Base-by-base conservation (phyloP, 2,888 invertebrate genomes). In the Eupithecia abbreviata region DNA sequence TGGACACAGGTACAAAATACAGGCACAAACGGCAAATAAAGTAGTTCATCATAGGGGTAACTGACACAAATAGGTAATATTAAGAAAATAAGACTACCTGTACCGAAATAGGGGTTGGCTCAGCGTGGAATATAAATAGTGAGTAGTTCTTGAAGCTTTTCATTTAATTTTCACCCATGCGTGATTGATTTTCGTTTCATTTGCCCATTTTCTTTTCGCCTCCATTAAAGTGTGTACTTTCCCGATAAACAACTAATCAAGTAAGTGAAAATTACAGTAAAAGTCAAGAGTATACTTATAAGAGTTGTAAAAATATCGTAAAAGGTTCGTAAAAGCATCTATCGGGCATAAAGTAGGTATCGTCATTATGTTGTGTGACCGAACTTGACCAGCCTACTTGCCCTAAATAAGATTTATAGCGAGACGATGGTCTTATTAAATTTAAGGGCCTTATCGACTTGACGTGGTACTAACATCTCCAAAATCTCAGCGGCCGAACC, bases 281-380 rank as follows among this genome's bases (percentile, higher is more conserved):
- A 65, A 72, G 71, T 47, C 65, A 12, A 70, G 70, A 51, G 43
- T 15, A 12, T 72, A 68, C 68, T 51, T 30, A 47, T 30, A 65
- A 13, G 70, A 73, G 72, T 51, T 43, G 72, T 76, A 76, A 76
- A 72, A 69, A 51, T 13, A 30, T 73, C 76, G 76, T 76, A 76
- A 72, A 70, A n/a, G 3, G 49, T 18, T 71, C 66, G 51, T 6
- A 65, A 45, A 69, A 69, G 45, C 69, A 66, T 65, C 41, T 18
- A 58, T 67, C 68, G 47, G 18, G 42, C 69, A 30, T 15, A 10
- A 68, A 62, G 45, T 51, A 30, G 65, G 68, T 58, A 55, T 49
- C 47, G 72, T 47, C 65, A 51, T 45, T 67, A 45, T 68, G 67
- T 65, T 47, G 71, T 76, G 72, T 76, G 68, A 72, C 68, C 69